These are phyloP conservation scores for Coregonus clupeaformis DNA, from an alignment of 2,113 vertebrate species.

Conservation along the genomic window DNA sequence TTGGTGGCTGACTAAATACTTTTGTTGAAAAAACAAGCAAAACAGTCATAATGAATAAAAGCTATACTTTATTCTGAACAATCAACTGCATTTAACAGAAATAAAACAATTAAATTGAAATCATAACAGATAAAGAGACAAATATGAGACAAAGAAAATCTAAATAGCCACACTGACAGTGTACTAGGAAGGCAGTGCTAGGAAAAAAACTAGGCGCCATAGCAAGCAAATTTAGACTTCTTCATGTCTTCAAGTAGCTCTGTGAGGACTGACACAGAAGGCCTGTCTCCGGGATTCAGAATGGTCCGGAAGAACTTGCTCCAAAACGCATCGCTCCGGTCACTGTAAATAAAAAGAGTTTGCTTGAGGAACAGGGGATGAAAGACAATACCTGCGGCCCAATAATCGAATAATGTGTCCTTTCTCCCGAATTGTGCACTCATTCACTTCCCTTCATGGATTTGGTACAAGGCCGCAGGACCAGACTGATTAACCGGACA, in stretches of 20 bases:
- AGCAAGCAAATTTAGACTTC: conserved; percentile 5
- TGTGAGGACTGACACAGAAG: conserved; percentile 33
- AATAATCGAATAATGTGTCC: too few species aligned
- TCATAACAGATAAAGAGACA: background rate
- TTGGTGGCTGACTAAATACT: too few species aligned
- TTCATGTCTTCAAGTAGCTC: conserved; percentile 40
- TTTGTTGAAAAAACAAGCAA: too few species aligned
- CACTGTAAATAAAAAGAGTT: conserved; percentile 3
- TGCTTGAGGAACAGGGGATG: background rate
- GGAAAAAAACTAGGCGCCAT: background rate
- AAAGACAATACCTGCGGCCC: too few species aligned
- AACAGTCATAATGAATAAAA: background rate
- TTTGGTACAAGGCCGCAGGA: too few species aligned
- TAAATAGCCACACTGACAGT: too few species aligned
- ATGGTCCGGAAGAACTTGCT: conserved; percentile 45
- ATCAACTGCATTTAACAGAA: background rate
- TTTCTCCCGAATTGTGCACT: too few species aligned
- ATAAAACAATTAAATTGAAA: background rate
- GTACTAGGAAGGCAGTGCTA: background rate
- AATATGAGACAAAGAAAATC: background rate
- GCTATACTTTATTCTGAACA: background rate
- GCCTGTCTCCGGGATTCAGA: conserved; percentile 40
- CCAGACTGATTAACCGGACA: too few species aligned
- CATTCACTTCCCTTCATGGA: too few species aligned
- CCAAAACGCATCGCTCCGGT: conserved; percentile 16